Evolutionary conservation across 1,140 invertebrate species (phyloP), one percentile per base, ranked within the genome.

Genomic region (Cotesia typhae): DNA sequence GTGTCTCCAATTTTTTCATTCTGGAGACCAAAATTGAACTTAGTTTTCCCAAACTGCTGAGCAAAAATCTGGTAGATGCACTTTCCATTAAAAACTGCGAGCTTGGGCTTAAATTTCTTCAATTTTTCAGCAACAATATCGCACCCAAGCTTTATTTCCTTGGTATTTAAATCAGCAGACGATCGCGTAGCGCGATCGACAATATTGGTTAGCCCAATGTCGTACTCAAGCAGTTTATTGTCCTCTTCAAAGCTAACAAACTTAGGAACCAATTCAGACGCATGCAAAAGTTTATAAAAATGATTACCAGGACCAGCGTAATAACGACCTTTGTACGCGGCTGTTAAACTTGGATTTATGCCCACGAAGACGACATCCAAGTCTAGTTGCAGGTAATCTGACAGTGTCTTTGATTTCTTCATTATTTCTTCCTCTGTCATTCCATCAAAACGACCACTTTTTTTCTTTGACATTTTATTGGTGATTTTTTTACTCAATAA

Each of bases 241-340:
- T 87, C 86, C 59, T 85, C 79, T 41, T 87, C 84, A 38, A 79
- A 84, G 41, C 63, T 83, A 3, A 87, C 20, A 35, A 71, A 74
- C 67, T 51, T 55, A 5, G 86, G 80, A 4, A 82, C 72, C 17
- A 87, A 71, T 7, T 74, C 78, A 4, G 85, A 85, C 4, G 78
- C 79, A 28, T 83, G 79, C 0, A 87, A 65, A 10, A 87, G 76
- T 77, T 86, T 87, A 51, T 87, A 87, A 74, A 87, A 87, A 72
- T 87, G 86, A 79, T 87, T 87, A 5, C 86, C 85, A 4, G 84
- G 85, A 9, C 85, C 85, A 4, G 85, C 85, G 38, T 87, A 87
- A 76, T 87, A 87, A 67, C 83, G 81, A 17, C 84, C 83, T 67
- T 83, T 80, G 68, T 86, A 76, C 0, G 86, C 85, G 37, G 85